A percentile compares a stretch with the other conserved stretches of the same genome.
phyloP scores from a whole-genome alignment of 2,888 invertebrate genomes.

The Drepanosiphum platanoidis region DNA sequence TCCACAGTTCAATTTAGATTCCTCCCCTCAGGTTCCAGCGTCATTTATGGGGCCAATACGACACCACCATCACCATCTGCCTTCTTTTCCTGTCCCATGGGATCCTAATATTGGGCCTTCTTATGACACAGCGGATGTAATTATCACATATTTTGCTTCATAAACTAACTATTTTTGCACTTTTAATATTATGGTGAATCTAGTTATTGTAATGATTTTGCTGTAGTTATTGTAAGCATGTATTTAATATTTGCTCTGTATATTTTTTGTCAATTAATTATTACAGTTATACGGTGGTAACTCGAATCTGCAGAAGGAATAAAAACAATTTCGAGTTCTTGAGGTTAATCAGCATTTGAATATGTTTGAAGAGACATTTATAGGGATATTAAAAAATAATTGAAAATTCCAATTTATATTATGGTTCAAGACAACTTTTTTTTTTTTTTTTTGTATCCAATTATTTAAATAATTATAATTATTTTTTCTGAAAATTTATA shows the following conservation, averaged over 20 bases:
- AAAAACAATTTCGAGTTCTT: no score
- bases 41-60: slow-evolving; percentile 58
- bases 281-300: no score
- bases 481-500: no score
- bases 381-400: no score
- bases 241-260: not conserved
- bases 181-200: not conserved
- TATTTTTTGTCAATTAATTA: no score
- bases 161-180: slow-evolving; percentile 33
- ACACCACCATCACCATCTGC: slow-evolving; percentile 58
- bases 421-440: no score
- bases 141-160: slow-evolving; percentile 57
- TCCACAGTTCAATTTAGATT: slow-evolving; percentile 61
- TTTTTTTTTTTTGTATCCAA: no score
- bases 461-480: no score
- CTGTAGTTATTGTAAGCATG: not conserved
- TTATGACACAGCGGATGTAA: slow-evolving; percentile 60
- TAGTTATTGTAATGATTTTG: not conserved
- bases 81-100: slow-evolving; percentile 57
- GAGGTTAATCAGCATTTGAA: no score
- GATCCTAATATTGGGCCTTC: slow-evolving; percentile 60
- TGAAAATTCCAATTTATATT: no score
- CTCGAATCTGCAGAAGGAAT: no score
- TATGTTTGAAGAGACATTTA: no score
- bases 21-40: slow-evolving; percentile 54